These are phyloP conservation scores for Aplochiton taeniatus DNA, from an alignment of 2,797 vertebrate species.

Conservation along the genomic window DNA sequence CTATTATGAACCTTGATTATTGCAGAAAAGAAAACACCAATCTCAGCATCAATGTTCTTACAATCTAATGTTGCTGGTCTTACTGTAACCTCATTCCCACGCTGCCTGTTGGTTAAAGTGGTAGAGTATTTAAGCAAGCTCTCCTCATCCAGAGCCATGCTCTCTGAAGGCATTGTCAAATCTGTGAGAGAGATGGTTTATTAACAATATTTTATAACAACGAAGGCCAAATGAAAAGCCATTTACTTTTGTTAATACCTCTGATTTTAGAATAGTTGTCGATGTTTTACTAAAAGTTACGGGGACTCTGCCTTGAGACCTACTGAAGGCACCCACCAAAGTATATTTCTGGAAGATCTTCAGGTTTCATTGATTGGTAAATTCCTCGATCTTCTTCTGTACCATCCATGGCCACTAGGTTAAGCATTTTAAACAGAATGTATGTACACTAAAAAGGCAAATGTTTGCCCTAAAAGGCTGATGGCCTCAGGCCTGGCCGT, in stretches of 20 bases:
- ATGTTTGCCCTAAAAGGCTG: neutral
- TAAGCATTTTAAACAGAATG: constrained; percentile 18
- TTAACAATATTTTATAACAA: too few species aligned
- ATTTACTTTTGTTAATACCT: too few species aligned
- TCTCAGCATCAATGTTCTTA: constrained; percentile 63
- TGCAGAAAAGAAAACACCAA: neutral
- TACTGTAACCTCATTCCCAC: constrained; percentile 90
- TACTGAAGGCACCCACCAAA: too few species aligned
- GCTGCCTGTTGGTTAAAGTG: constrained; percentile 93
- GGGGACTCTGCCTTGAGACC: too few species aligned
- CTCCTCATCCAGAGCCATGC: constrained; percentile 63
- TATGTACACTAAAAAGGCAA: neutral
- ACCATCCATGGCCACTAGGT: constrained; percentile 57
- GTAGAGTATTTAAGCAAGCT: constrained; percentile 81
- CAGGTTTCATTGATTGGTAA: constrained; percentile 16
- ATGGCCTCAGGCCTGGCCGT: constrained; percentile 47
- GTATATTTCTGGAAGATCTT: too few species aligned
- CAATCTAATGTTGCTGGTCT: constrained; percentile 90
- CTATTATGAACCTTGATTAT: neutral
- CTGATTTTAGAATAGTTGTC: too few species aligned
- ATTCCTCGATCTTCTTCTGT: constrained; percentile 34
- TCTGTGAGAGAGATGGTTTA: constrained; percentile 7
- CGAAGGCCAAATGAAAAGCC: too few species aligned
- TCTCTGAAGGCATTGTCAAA: constrained; percentile 50
- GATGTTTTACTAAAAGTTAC: too few species aligned